phyloP scores from a whole-genome alignment of 92 coral and sea anemone genomes.

The Muricea muricata region DNA sequence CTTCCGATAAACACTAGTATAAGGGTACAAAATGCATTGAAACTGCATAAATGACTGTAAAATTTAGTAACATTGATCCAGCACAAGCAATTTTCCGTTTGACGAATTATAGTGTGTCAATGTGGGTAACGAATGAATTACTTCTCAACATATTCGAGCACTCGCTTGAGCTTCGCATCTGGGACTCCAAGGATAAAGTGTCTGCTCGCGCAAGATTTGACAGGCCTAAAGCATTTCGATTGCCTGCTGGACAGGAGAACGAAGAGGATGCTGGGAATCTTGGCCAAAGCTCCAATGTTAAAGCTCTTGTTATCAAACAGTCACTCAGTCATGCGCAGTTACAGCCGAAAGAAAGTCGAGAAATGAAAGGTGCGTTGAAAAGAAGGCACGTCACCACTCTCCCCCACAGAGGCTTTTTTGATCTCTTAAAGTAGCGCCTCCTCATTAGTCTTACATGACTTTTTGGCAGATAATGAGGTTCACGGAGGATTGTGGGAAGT shows the following conservation, averaged over 20 bases:
- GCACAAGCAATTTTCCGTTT: background rate
- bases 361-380: background rate
- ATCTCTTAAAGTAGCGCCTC: too few species aligned
- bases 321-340: constrained; percentile 64
- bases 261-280: constrained; percentile 60
- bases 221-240: constrained; percentile 91
- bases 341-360: constrained; percentile 74
- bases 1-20: too few species aligned
- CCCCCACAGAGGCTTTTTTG: too few species aligned
- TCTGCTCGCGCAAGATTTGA: constrained; percentile 98
- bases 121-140: constrained; percentile 71
- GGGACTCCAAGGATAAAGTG: constrained; percentile 98
- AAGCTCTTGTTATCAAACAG: constrained; percentile 78
- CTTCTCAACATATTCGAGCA: constrained; percentile 82
- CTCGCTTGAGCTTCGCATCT: constrained; percentile 78
- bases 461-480: too few species aligned
- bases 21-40: too few species aligned
- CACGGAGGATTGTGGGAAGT: too few species aligned
- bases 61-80: background rate
- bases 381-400: too few species aligned
- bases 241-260: constrained; percentile 84
- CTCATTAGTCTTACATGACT: too few species aligned
- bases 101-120: constrained; percentile 70
- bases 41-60: background rate
- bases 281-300: constrained; percentile 58